Evolutionary conservation across 2,888 invertebrate species (phyloP).

Genomic region (Andrena minutula): DNA sequence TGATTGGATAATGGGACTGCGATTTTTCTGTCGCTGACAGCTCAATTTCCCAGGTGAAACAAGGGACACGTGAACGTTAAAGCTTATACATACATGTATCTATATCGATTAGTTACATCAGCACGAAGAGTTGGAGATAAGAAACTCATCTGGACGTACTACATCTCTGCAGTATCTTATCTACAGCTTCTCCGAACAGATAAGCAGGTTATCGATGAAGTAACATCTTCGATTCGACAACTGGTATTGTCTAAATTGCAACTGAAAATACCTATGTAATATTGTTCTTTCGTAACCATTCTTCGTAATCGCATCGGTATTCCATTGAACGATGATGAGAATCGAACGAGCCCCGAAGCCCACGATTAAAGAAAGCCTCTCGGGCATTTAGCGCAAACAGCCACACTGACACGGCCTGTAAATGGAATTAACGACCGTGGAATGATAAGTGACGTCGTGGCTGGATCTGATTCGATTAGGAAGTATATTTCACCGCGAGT

Average conservation of each 20-base stretch:
- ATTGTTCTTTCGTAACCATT: slow-evolving; percentile 14
- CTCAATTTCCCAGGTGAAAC: neutral
- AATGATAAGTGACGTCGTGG: slow-evolving; percentile 78
- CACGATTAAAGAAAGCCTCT: slow-evolving; percentile 34
- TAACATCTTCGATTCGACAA: neutral
- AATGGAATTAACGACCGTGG: slow-evolving; percentile 81
- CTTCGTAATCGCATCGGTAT: slow-evolving; percentile 33
- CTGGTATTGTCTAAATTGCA: neutral
- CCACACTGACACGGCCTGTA: slow-evolving; percentile 74
- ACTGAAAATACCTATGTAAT: neutral
- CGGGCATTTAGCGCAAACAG: slow-evolving; percentile 39
- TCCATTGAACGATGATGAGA: slow-evolving; percentile 27
- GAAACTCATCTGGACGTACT: neutral
- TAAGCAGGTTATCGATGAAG: neutral
- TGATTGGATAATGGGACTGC: no score
- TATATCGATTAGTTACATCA: neutral
- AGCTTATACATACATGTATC: neutral
- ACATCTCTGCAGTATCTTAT: neutral
- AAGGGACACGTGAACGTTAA: neutral
- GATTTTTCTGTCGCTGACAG: no score
- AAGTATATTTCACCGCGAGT: slow-evolving; percentile 74
- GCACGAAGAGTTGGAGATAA: neutral
- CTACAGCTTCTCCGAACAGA: neutral
- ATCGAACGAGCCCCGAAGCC: slow-evolving; percentile 1
- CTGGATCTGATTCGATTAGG: slow-evolving; percentile 82